Conservation (phyloP, 2,888 invertebrate genomes). For the Epinotia nisella region DNA sequence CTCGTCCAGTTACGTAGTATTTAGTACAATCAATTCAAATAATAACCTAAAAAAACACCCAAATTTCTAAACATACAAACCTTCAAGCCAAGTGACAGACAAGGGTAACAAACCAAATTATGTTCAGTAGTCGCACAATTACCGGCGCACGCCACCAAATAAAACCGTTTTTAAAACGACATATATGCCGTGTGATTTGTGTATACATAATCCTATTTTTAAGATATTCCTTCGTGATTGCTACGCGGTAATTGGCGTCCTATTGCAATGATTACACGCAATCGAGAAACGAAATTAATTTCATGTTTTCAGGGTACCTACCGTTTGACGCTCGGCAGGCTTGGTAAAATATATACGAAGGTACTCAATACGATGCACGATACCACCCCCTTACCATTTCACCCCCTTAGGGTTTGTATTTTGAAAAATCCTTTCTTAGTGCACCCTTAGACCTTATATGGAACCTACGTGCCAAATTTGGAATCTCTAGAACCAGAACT, state of each 20-base stretch:
- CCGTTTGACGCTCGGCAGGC: background rate
- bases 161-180: background rate
- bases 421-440: no score
- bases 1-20: no score
- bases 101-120: constrained; percentile 40
- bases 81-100: constrained; percentile 48
- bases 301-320: constrained; percentile 39
- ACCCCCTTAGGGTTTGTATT: no score
- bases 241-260: constrained; percentile 36
- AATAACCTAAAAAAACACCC: background rate
- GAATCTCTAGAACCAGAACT: no score
- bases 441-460: no score
- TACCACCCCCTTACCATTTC: no score
- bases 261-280: constrained; percentile 44
- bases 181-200: background rate
- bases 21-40: no score
- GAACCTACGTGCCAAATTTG: no score
- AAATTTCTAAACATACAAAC: constrained; percentile 3
- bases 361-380: no score
- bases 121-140: constrained; percentile 38
- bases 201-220: background rate
- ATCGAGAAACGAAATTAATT: constrained; percentile 44
- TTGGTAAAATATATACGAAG: constrained; percentile 1
- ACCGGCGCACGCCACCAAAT: constrained; percentile 35
- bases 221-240: constrained; percentile 23